Base-by-base conservation (phyloP, 2,113 vertebrate genomes). In the Apaloderma vittatum region DNA sequence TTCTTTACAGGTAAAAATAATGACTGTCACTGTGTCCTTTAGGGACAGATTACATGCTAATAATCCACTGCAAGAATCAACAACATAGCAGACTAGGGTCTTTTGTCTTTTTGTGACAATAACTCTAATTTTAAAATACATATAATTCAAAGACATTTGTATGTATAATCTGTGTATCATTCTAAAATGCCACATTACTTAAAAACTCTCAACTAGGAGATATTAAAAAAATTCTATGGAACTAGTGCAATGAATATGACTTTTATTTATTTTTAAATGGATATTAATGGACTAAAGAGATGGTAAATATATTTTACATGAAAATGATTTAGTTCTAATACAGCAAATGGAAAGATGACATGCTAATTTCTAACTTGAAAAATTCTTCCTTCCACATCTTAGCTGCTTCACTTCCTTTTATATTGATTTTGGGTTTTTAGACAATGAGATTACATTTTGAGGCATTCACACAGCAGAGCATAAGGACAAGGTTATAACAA, bases 371-470 rank as follows among this genome's bases (percentile, higher is more conserved):
- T 80, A 91, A 93, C 37, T 63, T 92, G 92, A 95, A 95, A 94
- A 93, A 95, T 91, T 86, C 34, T 81, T 90, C 23, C 92, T 90
- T 96, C 78, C 76, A 72, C 27, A 23, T 81, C 49, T 78, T 84
- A 90, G 72, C 79, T 92, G 88, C 90, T 95, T 95, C 45, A 0
- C 66, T 96, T 96, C 79, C 62, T 93, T 93, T 94, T 84, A 32
- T 87, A 97, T 97, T 89, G 96, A 97, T 96, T 95, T 94, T 86
- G 58, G 24, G 29, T 86, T 96, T 94, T 48, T 27, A 96, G 72
- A 92, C 72, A 86, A 92, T 72, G 52, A 91, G 83, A 97, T 95
- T 91, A 89, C 92, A 58, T 93, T 95, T 84, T 92, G 81, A 96
- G 91, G 27, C 76, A 89, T 61, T 97, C 80, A 68, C 61, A 92